Conservation (phyloP, 2,888 invertebrate genomes). For the Calephelis perditalis region DNA sequence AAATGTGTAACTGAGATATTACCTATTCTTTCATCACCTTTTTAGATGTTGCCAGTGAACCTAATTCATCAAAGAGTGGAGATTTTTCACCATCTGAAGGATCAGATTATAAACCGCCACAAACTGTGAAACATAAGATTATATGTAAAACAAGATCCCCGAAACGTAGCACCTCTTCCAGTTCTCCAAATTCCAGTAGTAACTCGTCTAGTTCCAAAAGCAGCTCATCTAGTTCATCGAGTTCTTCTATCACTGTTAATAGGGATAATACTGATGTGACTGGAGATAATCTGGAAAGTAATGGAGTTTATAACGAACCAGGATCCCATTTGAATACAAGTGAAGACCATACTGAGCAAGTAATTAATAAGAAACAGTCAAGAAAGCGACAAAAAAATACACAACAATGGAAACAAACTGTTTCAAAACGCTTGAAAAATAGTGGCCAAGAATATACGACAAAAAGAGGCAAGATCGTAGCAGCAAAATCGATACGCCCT, state of each 20-base stretch:
- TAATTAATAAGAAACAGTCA: not conserved
- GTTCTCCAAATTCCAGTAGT: not conserved
- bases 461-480: not conserved
- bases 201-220: not conserved
- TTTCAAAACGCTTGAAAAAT: conserved; percentile 2
- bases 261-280: not conserved
- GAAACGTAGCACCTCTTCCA: not conserved
- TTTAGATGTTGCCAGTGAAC: conserved; percentile 1
- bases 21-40: conserved; percentile 1
- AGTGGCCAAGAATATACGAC: conserved; percentile 1
- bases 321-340: not conserved
- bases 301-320: conserved; percentile 2
- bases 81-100: conserved; percentile 5
- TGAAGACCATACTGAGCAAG: conserved; percentile 1
- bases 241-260: conserved; percentile 3
- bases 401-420: conserved; percentile 1
- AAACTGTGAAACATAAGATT: not conserved
- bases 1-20: not conserved
- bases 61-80: conserved; percentile 1
- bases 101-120: conserved; percentile 4
- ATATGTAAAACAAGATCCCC: not conserved
- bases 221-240: conserved; percentile 5
- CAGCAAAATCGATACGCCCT: conserved; percentile 4
- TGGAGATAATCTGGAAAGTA: not conserved
- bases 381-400: not conserved